A percentile compares a stretch with the other conserved stretches of the same genome.
phyloP scores from a whole-genome alignment of 2,888 invertebrate species.

The Arenicola marina region DNA sequence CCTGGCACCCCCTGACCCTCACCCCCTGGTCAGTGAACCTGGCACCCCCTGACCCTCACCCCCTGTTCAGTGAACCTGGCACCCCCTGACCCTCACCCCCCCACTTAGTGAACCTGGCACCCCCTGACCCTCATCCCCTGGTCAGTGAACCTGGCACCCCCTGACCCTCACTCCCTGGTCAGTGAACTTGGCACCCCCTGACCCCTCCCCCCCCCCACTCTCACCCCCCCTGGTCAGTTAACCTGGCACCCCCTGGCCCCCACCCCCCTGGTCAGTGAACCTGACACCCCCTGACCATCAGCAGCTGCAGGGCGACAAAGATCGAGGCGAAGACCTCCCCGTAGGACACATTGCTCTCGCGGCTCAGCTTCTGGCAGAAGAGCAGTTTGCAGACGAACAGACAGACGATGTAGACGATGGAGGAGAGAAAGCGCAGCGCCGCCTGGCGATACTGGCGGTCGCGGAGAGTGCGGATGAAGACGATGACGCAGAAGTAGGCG shows the following conservation, averaged over 20 bases:
- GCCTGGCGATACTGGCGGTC: slow-evolving; percentile 73
- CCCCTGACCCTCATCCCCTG: no score
- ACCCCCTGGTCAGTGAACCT: no score
- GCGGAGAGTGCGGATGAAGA: slow-evolving; percentile 88
- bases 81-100: no score
- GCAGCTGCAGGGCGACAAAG: slow-evolving; percentile 84
- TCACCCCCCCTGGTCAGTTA: no score
- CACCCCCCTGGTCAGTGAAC: slow-evolving; percentile 69
- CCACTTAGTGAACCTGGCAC: no score
- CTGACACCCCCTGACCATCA: slow-evolving; percentile 92
- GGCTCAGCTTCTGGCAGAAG: slow-evolving; percentile 83
- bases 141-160: no score
- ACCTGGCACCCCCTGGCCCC: no score
- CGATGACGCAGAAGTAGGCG: slow-evolving; percentile 92
- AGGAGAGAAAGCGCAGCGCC: slow-evolving; percentile 80
- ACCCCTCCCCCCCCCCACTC: no score
- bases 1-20: slow-evolving; percentile 89
- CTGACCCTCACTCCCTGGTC: no score
- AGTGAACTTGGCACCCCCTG: no score
- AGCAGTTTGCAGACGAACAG: slow-evolving; percentile 90
- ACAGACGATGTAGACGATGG: slow-evolving; percentile 78
- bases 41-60: no score
- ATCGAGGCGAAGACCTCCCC: slow-evolving; percentile 92
- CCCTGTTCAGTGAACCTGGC: no score
- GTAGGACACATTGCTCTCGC: slow-evolving; percentile 80